Evolutionary conservation across 2,113 vertebrate species (phyloP).

Genomic region (Uria aalge): DNA sequence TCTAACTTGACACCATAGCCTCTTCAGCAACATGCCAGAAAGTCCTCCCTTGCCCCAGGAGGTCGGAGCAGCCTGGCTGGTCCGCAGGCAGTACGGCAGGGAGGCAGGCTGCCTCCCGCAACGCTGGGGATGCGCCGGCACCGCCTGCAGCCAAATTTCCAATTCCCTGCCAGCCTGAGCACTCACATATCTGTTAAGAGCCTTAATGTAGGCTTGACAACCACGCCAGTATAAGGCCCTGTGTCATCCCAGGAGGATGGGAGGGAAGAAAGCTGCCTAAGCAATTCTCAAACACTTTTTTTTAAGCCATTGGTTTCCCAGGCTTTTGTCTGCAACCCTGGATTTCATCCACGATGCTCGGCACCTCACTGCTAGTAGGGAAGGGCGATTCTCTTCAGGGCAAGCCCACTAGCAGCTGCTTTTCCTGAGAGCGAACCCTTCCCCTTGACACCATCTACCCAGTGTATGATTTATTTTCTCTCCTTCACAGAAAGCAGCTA

Average conservation of each 20-base stretch:
- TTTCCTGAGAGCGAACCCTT: not conserved
- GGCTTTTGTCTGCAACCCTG: not conserved
- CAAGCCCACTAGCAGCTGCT: not conserved
- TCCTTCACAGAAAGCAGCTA: not conserved
- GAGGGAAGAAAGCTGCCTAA: not conserved
- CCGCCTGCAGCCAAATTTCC: not conserved
- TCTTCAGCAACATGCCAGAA: not conserved
- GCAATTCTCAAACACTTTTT: not conserved
- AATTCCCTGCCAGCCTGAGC: not conserved
- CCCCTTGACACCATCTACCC: not conserved
- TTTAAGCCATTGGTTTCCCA: not conserved
- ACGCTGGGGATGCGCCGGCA: rapidly evolving
- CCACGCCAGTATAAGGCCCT: not conserved
- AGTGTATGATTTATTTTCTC: not conserved
- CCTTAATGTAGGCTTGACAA: not conserved
- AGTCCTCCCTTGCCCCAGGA: not conserved
- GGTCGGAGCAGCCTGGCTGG: not conserved
- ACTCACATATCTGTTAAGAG: not conserved
- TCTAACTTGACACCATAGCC: not conserved
- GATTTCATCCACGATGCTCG: rapidly evolving
- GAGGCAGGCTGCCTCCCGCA: not conserved
- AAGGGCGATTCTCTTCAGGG: not conserved
- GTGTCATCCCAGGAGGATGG: not conserved
- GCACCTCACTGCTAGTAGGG: rapidly evolving
- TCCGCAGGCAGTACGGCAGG: not conserved